Base-by-base conservation (phyloP, 2,113 vertebrate genomes). In the Macroglossus sobrinus region DNA sequence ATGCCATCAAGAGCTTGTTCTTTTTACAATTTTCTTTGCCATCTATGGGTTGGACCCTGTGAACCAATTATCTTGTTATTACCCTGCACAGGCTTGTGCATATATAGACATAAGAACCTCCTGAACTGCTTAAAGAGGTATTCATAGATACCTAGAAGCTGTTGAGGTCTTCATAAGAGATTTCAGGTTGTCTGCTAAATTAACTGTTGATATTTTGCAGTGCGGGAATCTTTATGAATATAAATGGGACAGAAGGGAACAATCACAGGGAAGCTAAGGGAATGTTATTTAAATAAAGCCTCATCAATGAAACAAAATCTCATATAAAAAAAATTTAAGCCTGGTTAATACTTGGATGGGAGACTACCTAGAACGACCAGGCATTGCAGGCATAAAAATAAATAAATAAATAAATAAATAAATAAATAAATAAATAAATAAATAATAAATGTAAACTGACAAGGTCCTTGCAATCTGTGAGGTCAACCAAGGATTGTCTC, bases 31-130 rank as follows among this genome's bases (percentile, higher is more conserved):
- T 21, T n/a, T 61, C 4, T 72, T 43, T 64, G 1, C 28, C 18
- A 38, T 61, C 7, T 24, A 26, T 45, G 38, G 5, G 35, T 76
- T 7, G 26, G 6, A 50, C 53, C 2, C 14, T 24, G 7, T 43
- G 30, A 18, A 3, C 28, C n/a, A 28, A 8, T 26, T 64, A 3
- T n/a, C 2, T 0, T 18, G 5, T 59, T 43, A 33, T 66, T 75
- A 9, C 2, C 33, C 30, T 26, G 5, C 1, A 10, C 19, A 8
- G 14, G 3, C 2, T 66, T 68, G 0, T 38, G 11, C 6, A 28
- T 5, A 1, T 57, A 16, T 81, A 21, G 40, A n/a, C 0, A 12
- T 63, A 76, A 71, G 35, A 88, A n/a, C 30, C 13, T 16, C 21
- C 43, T 18, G 28, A 55, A 0, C 5, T 22, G 3, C 82, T 85